Conservation (phyloP, 2,113 vertebrate genomes). For the Muntiacus muntjak region DNA sequence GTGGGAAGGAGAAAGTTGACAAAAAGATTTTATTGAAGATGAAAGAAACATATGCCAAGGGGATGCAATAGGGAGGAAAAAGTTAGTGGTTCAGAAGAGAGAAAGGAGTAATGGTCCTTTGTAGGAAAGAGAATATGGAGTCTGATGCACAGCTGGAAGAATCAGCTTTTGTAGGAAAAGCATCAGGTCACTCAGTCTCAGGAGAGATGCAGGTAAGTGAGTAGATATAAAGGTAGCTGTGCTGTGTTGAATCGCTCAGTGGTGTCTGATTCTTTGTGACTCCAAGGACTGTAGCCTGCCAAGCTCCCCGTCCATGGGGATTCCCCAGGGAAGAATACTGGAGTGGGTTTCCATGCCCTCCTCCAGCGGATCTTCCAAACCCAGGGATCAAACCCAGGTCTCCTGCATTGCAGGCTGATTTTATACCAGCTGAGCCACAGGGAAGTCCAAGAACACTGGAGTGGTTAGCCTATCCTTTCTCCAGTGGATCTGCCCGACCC, state of each 20-base stretch:
- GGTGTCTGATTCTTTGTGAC: not conserved
- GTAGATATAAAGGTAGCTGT: not conserved
- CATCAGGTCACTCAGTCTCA: not conserved
- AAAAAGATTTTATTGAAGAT: not conserved
- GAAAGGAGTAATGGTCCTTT: not conserved
- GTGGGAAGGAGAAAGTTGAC: not conserved
- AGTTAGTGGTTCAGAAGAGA: not conserved
- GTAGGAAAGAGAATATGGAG: not conserved
- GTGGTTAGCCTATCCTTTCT: not conserved
- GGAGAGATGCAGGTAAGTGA: not conserved
- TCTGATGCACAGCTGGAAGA: not conserved
- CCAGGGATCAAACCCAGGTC: not conserved
- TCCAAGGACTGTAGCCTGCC: not conserved
- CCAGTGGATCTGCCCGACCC: not conserved
- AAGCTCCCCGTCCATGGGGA: not conserved
- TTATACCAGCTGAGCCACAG: not conserved
- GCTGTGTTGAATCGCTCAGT: not conserved
- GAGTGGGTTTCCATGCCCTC: not conserved
- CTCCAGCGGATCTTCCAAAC: not conserved
- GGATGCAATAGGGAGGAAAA: not conserved
- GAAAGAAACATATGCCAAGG: not conserved
- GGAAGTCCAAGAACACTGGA: not conserved
- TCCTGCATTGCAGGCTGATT: rapidly evolving
- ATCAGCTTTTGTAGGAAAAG: not conserved
- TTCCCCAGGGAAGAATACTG: not conserved